Evolutionary conservation across 2,888 invertebrate species (phyloP).

Genomic region (Listrodromus nycthemerus): DNA sequence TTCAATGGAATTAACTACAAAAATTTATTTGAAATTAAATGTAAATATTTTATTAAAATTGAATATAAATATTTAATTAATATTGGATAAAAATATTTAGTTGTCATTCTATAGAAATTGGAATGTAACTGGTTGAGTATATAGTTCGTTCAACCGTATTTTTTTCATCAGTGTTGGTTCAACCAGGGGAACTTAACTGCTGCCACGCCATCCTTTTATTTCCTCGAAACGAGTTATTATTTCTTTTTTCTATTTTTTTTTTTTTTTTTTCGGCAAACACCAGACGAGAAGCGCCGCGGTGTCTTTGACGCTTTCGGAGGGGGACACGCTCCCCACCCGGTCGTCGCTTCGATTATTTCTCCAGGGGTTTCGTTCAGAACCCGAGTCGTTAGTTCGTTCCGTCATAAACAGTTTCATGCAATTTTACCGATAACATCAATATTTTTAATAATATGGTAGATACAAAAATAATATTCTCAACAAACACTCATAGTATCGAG

Average conservation of each 20-base stretch:
- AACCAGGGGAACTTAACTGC: constrained; percentile 3
- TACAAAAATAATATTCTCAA: no score
- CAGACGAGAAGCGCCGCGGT: constrained; percentile 41
- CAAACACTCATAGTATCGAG: no score
- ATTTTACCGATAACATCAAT: not conserved
- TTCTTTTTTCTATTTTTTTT: not conserved
- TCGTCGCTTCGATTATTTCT: constrained; percentile 12
- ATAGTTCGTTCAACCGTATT: no score
- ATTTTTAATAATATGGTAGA: not conserved
- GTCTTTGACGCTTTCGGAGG: constrained; percentile 36
- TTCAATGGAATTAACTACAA: no score
- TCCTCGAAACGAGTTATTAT: constrained; percentile 44
- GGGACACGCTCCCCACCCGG: constrained; percentile 26
- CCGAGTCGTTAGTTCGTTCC: not conserved
- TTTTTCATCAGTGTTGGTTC: not conserved
- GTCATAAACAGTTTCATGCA: not conserved
- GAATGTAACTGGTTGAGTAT: no score
- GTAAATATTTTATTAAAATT: no score
- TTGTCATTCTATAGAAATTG: no score
- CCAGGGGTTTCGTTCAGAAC: constrained; percentile 26
- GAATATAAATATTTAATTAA: no score
- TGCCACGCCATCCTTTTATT: constrained; percentile 45
- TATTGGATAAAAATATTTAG: no score
- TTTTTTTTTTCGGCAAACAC: constrained; percentile 5
- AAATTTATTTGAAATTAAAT: no score